Base-by-base conservation (phyloP, 2,113 vertebrate species). In the Arothron firmamentum region DNA sequence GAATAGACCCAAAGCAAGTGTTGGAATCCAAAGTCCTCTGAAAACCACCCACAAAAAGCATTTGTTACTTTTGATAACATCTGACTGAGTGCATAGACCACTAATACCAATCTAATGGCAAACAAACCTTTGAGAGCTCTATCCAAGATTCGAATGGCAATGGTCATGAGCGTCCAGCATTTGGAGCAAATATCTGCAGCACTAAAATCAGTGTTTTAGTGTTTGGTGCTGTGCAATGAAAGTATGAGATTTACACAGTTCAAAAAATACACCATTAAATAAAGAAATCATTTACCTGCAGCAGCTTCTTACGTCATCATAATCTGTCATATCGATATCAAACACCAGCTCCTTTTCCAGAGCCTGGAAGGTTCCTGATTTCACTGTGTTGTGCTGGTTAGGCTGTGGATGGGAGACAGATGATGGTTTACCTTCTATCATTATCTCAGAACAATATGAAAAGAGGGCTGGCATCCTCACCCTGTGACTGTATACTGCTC, bases 311-410 rank as follows among this genome's bases (percentile, higher is more conserved):
- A 99, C 96, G 0, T 98, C 97, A 0, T 99, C 94, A 2, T 99
- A 99, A 84, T 99, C 97, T 0, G 95, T 99, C 96, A 99, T 97
- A 62, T 98, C 97, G 0, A 99, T 98, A 84, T 99, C 97, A 68
- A 98, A 98, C 15, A 98, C 96, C 73, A 98, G 89, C 82, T 99
- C 96, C 79, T 99, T 99, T 83, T 97, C 95, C 76, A 93, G 91
- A 0, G 97, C 94, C 77, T 98, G 95, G 87, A 99, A 98, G 53
- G 90, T 90, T 13, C 95, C 95, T 4, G 93, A 88, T 68, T 94
- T 98, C 70, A 99, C 92, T 0, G 94, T 92, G 88, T 94, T 98
- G 85, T 94, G 95, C 57, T 96, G 94, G 83, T 65, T 96, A 45
- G 96, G 96, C 93, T 95, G 90, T 62, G 3, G 72, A 59, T 8